Percentiles rank a stretch among this genome's conserved stretches.
phyloP scores from a whole-genome alignment of 2,113 vertebrate species.

The Noctilio leporinus region DNA sequence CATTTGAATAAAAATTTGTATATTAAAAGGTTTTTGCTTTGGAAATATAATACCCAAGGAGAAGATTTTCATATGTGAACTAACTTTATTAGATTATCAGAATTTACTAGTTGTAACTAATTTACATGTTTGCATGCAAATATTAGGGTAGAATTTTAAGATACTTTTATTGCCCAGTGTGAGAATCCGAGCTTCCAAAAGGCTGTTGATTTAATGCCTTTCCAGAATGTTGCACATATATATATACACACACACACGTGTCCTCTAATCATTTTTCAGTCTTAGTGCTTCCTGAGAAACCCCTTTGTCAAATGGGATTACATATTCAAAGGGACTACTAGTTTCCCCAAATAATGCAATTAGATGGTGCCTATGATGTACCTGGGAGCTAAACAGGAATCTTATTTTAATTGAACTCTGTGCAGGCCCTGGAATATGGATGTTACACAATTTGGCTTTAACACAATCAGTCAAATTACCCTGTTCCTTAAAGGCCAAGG shows the following conservation, averaged over 20 bases:
- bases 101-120: background rate
- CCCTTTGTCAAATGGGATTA: constrained; percentile 16
- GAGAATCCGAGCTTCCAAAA: background rate
- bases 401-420: constrained; percentile 58
- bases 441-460: constrained; percentile 28
- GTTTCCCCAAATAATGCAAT: background rate
- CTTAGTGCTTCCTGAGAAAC: background rate
- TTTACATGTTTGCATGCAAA: background rate
- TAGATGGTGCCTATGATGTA: background rate
- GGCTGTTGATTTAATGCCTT: background rate
- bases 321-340: background rate
- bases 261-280: background rate
- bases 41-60: background rate
- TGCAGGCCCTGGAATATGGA: background rate
- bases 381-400: constrained; percentile 47
- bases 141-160: background rate
- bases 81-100: background rate
- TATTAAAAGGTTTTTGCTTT: background rate
- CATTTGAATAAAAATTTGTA: background rate
- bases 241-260: background rate
- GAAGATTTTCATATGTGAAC: background rate
- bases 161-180: background rate
- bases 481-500: background rate
- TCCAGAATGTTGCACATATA: background rate
- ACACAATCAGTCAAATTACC: constrained; percentile 44